These are phyloP conservation scores for Spilarctia lutea DNA, from an alignment of 2,888 invertebrate species.

Conservation along the genomic window DNA sequence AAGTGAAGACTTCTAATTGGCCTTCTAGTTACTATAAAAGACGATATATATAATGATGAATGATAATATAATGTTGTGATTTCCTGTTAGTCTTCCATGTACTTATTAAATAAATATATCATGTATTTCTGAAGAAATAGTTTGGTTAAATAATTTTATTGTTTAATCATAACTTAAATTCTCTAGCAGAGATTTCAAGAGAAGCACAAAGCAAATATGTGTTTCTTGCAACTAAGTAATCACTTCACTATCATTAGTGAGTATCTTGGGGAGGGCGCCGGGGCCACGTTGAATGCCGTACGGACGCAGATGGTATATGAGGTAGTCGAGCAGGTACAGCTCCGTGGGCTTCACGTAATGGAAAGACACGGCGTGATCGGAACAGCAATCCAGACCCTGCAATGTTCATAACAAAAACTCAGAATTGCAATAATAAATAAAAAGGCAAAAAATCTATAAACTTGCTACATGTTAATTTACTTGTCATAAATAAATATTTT, in stretches of 20 bases:
- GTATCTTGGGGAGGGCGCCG: slow-evolving; percentile 69
- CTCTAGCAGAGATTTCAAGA: background rate
- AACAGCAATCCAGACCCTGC: slow-evolving; percentile 95
- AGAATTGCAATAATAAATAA: background rate
- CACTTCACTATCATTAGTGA: slow-evolving; percentile 46
- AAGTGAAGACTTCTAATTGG: no score
- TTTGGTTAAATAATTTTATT: background rate
- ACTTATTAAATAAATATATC: no score
- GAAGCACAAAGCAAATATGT: background rate
- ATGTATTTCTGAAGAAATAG: no score
- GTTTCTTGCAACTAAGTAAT: background rate
- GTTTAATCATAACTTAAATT: background rate
- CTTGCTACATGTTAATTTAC: background rate
- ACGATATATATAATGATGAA: no score
- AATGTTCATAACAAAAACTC: background rate
- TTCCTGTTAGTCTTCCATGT: no score
- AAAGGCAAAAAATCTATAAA: background rate
- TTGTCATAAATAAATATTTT: no score
- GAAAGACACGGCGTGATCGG: slow-evolving; percentile 97
- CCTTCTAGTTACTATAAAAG: no score
- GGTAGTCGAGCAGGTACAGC: slow-evolving; percentile 98
- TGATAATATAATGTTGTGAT: no score
- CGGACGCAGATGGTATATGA: slow-evolving; percentile 97
- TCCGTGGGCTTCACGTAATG: slow-evolving; percentile 96
- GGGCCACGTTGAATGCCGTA: slow-evolving; percentile 88